Percentiles rank a stretch among this genome's conserved stretches.
Conservation (phyloP, 1,140 invertebrate genomes). For the Cheumatopsyche charites region DNA sequence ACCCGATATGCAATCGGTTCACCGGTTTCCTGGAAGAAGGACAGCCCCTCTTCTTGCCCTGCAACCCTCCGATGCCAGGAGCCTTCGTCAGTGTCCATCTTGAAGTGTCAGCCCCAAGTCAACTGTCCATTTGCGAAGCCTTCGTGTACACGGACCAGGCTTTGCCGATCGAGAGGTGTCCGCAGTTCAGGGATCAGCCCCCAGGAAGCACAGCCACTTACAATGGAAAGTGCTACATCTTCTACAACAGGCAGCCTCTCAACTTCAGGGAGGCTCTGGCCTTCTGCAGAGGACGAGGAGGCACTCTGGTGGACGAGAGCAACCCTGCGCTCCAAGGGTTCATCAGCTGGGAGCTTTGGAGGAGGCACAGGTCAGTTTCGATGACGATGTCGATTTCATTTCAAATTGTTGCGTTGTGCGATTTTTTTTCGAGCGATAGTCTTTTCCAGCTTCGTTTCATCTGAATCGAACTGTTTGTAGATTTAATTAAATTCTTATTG, state of each 20-base stretch:
- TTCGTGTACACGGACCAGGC: conserved; percentile 96
- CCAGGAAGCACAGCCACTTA: conserved; percentile 92
- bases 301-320: conserved; percentile 88
- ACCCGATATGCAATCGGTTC: conserved; percentile 92
- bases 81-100: conserved; percentile 93
- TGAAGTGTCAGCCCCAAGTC: conserved; percentile 66
- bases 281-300: conserved; percentile 80
- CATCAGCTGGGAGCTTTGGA: conserved; percentile 93
- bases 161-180: conserved; percentile 90
- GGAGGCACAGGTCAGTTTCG: conserved; percentile 73
- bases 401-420: too few species aligned
- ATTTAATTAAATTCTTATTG: too few species aligned
- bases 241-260: conserved; percentile 87
- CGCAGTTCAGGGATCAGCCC: conserved; percentile 89
- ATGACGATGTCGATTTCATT: not conserved
- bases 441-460: too few species aligned
- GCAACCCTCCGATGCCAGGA: conserved; percentile 93
- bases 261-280: conserved; percentile 80
- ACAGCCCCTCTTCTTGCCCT: conserved; percentile 88
- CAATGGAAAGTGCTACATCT: conserved; percentile 96
- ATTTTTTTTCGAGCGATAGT: too few species aligned
- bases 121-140: conserved; percentile 92
- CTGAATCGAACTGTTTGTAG: too few species aligned
- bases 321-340: conserved; percentile 94
- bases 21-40: conserved; percentile 86